These are phyloP conservation scores for Scolanthus callimorphus DNA, from an alignment of 92 coral and sea anemone genomes.

Conservation along the genomic window DNA sequence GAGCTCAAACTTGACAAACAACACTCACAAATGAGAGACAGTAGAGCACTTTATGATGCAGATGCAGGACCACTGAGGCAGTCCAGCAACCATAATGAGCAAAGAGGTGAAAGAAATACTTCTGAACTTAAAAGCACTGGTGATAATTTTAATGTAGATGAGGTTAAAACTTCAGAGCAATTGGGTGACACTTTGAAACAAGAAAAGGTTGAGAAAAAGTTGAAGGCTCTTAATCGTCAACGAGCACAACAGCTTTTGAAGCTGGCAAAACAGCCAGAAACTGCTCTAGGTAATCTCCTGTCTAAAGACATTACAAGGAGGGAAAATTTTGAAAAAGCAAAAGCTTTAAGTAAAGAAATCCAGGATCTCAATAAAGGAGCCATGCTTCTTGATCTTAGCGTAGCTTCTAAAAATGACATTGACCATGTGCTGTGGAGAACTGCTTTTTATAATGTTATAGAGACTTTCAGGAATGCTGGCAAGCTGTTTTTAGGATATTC, in stretches of 20 bases:
- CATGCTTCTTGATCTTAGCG: slow-evolving; percentile 73
- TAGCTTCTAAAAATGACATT: slow-evolving; percentile 70
- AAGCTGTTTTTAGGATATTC: slow-evolving; percentile 71
- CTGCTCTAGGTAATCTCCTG: slow-evolving; percentile 44
- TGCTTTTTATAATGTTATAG: slow-evolving; percentile 91
- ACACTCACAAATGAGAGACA: too few relatives aligned
- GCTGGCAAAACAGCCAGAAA: slow-evolving; percentile 45
- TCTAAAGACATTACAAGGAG: slow-evolving; percentile 54
- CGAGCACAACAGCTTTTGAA: slow-evolving; percentile 63
- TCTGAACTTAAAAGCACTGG: slow-evolving; percentile 5
- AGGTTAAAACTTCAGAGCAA: too few relatives aligned
- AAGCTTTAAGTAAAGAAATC: slow-evolving; percentile 57
- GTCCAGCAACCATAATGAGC: too few relatives aligned
- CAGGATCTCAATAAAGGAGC: slow-evolving; percentile 81
- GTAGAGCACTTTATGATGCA: too few relatives aligned
- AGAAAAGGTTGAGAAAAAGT: slow-evolving; percentile 49
- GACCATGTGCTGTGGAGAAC: slow-evolving; percentile 81
- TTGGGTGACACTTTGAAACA: slow-evolving; percentile 9
- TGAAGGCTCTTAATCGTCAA: slow-evolving; percentile 52
- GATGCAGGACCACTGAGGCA: too few relatives aligned
- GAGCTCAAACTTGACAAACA: too few relatives aligned
- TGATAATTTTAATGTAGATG: slow-evolving; percentile 6
- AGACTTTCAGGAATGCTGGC: slow-evolving; percentile 70
- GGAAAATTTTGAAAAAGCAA: slow-evolving; percentile 42
- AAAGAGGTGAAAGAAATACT: too few relatives aligned